Evolutionary conservation across 2,797 vertebrate species (phyloP).

Genomic region (Pseudochaenichthys georgianus): DNA sequence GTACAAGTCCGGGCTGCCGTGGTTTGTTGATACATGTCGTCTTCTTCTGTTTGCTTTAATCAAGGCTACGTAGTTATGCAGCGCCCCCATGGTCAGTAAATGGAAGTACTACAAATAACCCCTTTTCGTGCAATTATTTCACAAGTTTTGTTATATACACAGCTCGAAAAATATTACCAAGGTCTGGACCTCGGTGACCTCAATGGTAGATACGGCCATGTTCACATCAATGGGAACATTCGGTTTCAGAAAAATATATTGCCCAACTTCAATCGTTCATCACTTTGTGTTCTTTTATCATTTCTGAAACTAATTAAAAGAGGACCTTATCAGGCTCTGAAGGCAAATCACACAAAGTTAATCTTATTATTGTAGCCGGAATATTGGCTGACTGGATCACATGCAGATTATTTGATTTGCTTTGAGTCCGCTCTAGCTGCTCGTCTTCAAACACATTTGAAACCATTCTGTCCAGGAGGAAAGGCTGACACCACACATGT

Average conservation of each 20-base stretch:
- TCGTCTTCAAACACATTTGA: conserved; percentile 52
- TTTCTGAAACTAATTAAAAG: conserved; percentile 73
- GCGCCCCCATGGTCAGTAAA: too few species aligned
- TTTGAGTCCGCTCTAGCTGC: conserved; percentile 52
- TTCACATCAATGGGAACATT: conserved; percentile 55
- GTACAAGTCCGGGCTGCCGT: too few species aligned
- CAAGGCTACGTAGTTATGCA: too few species aligned
- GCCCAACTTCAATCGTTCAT: conserved; percentile 56
- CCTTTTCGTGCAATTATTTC: too few species aligned
- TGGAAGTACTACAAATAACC: too few species aligned
- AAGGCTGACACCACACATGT: conserved; percentile 32
- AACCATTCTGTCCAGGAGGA: conserved; percentile 36
- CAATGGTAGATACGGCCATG: too few species aligned
- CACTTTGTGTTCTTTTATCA: conserved; percentile 54
- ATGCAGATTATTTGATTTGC: conserved; percentile 67
- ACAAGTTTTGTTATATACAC: too few species aligned
- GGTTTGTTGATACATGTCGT: too few species aligned
- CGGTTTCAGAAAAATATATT: conserved; percentile 51
- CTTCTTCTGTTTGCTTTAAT: too few species aligned
- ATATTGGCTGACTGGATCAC: conserved; percentile 67
- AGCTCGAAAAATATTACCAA: too few species aligned
- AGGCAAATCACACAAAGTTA: conserved; percentile 70
- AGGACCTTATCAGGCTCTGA: conserved; percentile 62
- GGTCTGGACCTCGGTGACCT: too few species aligned
- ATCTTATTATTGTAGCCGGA: conserved; percentile 67